Percentiles rank a stretch among this genome's conserved stretches.
phyloP scores from a whole-genome alignment of 2,113 vertebrate species.

The Castor canadensis region DNA sequence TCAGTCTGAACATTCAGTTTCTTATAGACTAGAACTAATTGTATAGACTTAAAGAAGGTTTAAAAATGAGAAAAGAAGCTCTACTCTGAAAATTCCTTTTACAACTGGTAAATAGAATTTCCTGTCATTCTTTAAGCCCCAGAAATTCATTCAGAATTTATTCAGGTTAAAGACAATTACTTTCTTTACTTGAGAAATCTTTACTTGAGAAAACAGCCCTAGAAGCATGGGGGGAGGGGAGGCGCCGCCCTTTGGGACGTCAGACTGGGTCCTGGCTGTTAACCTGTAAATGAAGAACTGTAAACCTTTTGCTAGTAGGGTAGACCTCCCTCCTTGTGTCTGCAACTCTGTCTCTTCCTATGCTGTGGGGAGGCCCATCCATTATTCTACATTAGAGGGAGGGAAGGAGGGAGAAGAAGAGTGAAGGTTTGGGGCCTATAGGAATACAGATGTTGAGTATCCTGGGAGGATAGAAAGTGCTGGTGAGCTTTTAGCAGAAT shows the following conservation, averaged over 20 bases:
- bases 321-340: too few relatives aligned
- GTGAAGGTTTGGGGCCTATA: neutral
- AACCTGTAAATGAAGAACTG: neutral
- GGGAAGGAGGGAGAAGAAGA: neutral
- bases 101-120: neutral
- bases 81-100: neutral
- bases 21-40: neutral
- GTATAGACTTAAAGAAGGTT: neutral
- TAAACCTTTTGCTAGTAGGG: neutral
- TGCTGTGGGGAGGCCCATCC: neutral
- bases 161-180: neutral
- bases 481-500: accelerated
- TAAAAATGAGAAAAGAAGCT: neutral
- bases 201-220: neutral
- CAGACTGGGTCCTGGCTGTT: neutral
- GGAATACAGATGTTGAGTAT: neutral
- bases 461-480: neutral
- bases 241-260: neutral
- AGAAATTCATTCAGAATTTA: constrained; percentile 7
- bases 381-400: neutral
- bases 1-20: neutral
- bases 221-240: neutral
- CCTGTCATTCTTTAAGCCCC: neutral
- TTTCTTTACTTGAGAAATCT: neutral
- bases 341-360: neutral